phyloP scores from a whole-genome alignment of 2,797 vertebrate species.

The Aplochiton taeniatus region DNA sequence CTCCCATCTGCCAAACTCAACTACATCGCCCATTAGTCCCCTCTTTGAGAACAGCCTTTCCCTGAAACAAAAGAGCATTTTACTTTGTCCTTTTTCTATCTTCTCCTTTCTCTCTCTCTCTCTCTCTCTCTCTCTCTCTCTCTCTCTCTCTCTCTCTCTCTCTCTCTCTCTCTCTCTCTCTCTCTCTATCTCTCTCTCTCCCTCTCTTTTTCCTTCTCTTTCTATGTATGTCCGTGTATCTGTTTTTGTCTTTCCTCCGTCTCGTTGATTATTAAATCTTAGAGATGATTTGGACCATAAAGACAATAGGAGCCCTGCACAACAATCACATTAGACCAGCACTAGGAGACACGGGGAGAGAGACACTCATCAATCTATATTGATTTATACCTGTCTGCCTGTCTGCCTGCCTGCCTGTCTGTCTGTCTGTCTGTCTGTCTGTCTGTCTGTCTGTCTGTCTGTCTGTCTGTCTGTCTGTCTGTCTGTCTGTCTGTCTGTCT shows the following conservation, averaged over 20 bases:
- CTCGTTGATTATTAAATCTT: background rate
- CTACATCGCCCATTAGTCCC: no score
- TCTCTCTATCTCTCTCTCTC: background rate
- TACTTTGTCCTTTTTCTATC: no score
- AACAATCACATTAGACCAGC: background rate
- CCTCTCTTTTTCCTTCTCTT: background rate
- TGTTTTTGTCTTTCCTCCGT: background rate
- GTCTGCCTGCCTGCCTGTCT: background rate
- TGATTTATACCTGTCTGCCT: background rate
- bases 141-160: slow-evolving; percentile 18
- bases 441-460: background rate
- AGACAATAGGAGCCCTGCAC: background rate
- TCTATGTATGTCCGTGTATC: background rate
- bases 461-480: background rate
- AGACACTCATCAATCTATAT: background rate
- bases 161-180: background rate
- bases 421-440: background rate
- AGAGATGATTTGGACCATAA: background rate
- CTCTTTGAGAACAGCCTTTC: no score
- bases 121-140: slow-evolving; percentile 45
- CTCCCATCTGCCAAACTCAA: background rate
- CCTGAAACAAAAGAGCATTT: no score
- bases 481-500: background rate
- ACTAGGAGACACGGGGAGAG: background rate
- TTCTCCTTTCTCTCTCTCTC: background rate